phyloP scores from a whole-genome alignment of 2,888 invertebrate genomes.

The Microplitis deprimator region DNA sequence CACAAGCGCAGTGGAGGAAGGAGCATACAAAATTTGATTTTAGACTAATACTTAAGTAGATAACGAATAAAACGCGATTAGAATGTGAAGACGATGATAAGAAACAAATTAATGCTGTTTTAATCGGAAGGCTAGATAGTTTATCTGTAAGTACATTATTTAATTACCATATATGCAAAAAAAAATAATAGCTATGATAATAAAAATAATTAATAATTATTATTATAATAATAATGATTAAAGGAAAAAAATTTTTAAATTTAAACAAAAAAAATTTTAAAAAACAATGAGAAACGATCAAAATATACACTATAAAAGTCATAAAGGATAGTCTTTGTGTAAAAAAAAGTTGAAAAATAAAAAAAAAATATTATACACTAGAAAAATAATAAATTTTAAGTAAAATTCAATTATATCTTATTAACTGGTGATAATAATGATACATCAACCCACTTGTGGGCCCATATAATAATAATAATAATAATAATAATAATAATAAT shows the following conservation, averaged over 20 bases:
- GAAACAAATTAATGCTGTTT: constrained; percentile 7
- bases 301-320: constrained; percentile 22
- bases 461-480: neutral
- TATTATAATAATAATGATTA: constrained; percentile 5
- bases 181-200: constrained; percentile 32
- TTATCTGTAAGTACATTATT: constrained; percentile 8
- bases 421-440: constrained; percentile 1
- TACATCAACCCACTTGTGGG: constrained; percentile 4
- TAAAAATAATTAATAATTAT: constrained; percentile 5
- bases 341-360: constrained; percentile 41
- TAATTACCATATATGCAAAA: constrained; percentile 25
- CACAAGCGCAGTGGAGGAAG: constrained; percentile 35
- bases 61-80: constrained; percentile 47
- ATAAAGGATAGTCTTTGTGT: constrained; percentile 12
- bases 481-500: neutral
- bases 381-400: constrained; percentile 54
- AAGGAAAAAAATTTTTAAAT: neutral
- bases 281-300: constrained; percentile 23
- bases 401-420: constrained; percentile 63
- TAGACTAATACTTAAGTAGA: constrained; percentile 49
- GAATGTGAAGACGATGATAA: constrained; percentile 30
- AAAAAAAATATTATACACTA: constrained; percentile 49
- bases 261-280: constrained; percentile 10
- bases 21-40: constrained; percentile 16
- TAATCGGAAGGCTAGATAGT: constrained; percentile 4